Base-by-base conservation (phyloP, 1,140 invertebrate genomes). In the Drosophila oshimai region DNA sequence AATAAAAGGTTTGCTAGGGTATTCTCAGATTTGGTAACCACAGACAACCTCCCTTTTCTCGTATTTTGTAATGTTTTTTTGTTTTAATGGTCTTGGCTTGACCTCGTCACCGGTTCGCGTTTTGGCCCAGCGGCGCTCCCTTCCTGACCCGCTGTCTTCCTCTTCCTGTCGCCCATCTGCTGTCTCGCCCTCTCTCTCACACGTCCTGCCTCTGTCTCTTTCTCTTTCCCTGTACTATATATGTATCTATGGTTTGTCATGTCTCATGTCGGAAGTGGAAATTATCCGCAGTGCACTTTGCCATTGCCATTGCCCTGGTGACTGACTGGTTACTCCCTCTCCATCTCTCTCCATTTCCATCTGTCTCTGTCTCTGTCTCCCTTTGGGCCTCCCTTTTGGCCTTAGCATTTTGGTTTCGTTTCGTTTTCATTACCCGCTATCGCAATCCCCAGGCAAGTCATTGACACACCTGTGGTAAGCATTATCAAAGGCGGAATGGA, bases 41-140 rank as follows among this genome's bases (percentile, higher is more conserved):
- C 4, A 3, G 7, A 0, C 0, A 6, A 6, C 9, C 4, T 39
- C 4, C n/a, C 24, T 39, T 20, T 4, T 20, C 53, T 22, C 54
- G 29, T 60, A 60, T 44, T 42, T 62, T 62, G 58, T 62, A 34
- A 58, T 54, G 41, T 64, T 46, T 73, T 71, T 78, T 47, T 73
- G 65, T 86, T 75, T 84, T 84, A 86, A 87, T 87, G 74, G 81
- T 70, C 75, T 87, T 86, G 69, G 81, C 72, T 86, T 86, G 81
- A 86, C 81, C 81, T 76, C 81, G 81, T 84, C 80, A 87, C 69
- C 74, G 75, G 75, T 65, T 83, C 73, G 73, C 50, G 72, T 75
- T 75, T 74, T 46, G 34, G 60, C 60, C 26, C 60, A 41, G 12
- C 55, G 45, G 42, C 57, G 46, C 44, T 67, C 49, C 36, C 49